A percentile compares a stretch with the other conserved stretches of the same genome.
Conservation (phyloP, 92 coral and sea anemone genomes). For the Pocillopora meandrina region DNA sequence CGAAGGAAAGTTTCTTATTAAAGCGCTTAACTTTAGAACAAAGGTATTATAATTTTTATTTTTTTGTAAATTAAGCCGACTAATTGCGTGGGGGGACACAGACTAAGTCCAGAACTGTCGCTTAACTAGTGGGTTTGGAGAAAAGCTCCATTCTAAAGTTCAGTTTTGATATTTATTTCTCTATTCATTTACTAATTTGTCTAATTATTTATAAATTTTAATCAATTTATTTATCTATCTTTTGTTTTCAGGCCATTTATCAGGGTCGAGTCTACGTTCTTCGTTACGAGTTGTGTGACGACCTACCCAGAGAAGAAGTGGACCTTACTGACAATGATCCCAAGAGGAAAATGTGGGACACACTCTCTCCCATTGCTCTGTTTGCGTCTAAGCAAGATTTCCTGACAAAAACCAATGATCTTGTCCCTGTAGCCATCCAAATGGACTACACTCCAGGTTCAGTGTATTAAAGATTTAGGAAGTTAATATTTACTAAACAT, state of each 20-base stretch:
- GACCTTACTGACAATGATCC: slow-evolving; percentile 60
- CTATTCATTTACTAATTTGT: too few relatives aligned
- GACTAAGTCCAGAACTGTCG: too few relatives aligned
- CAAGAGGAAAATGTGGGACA: slow-evolving; percentile 48
- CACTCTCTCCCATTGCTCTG: slow-evolving; percentile 68
- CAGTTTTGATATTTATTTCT: too few relatives aligned
- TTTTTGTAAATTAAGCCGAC: too few relatives aligned
- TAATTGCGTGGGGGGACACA: too few relatives aligned
- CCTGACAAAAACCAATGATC: background rate
- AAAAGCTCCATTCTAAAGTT: too few relatives aligned
- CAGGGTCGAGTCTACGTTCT: slow-evolving; percentile 53
- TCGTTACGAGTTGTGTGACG: slow-evolving; percentile 58
- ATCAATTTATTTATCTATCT: background rate
- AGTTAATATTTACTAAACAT: too few relatives aligned
- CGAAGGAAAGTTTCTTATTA: too few relatives aligned
- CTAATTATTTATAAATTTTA: too few relatives aligned
- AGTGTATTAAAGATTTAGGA: background rate
- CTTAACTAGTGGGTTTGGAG: too few relatives aligned
- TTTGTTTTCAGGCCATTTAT: slow-evolving; percentile 44
- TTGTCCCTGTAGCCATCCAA: background rate
- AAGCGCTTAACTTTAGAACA: too few relatives aligned
- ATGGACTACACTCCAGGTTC: background rate
- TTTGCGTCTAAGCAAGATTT: slow-evolving; percentile 36
- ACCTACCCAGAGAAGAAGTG: slow-evolving; percentile 28
- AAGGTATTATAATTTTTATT: too few relatives aligned